A percentile compares a stretch with the other conserved stretches of the same genome.
Evolutionary conservation across 2,888 invertebrate genomes (phyloP).

Genomic region (Lasioglossum leucozonium): DNA sequence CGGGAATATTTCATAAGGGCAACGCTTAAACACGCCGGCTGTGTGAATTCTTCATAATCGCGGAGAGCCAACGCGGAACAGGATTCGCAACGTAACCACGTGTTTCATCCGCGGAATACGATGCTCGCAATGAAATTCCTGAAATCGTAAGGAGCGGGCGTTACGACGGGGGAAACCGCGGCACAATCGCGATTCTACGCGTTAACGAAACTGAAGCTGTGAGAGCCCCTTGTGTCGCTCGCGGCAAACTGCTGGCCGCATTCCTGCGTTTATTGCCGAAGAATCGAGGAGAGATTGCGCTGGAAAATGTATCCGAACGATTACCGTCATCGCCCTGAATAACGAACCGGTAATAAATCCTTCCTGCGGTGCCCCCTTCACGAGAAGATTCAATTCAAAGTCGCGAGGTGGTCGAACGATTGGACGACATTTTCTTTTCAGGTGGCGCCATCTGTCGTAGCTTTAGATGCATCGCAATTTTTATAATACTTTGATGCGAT

Average conservation of each 20-base stretch:
- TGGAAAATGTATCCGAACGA: neutral
- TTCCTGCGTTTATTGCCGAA: neutral
- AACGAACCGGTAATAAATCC: neutral
- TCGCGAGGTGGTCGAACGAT: neutral
- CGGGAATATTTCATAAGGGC: constrained; percentile 12
- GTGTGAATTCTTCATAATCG: constrained; percentile 34
- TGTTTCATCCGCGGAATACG: neutral
- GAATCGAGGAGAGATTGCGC: neutral
- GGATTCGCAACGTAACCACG: constrained; percentile 9
- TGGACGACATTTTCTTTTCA: neutral
- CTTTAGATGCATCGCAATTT: neutral
- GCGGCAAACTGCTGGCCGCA: neutral
- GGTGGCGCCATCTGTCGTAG: neutral
- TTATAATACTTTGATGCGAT: neutral
- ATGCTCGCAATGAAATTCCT: constrained; percentile 5
- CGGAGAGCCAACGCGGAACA: neutral
- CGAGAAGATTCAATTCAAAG: neutral
- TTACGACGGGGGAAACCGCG: neutral
- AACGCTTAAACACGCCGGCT: constrained; percentile 8
- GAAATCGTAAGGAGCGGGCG: constrained; percentile 16
- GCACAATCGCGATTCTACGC: neutral
- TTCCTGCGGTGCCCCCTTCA: neutral
- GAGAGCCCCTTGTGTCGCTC: neutral
- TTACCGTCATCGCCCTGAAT: neutral
- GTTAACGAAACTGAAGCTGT: constrained; percentile 1